A percentile compares a stretch with the other conserved stretches of the same genome.
These are phyloP conservation scores for Drosophila setifemur DNA, from an alignment of 1,140 invertebrate genomes.

Conservation along the genomic window DNA sequence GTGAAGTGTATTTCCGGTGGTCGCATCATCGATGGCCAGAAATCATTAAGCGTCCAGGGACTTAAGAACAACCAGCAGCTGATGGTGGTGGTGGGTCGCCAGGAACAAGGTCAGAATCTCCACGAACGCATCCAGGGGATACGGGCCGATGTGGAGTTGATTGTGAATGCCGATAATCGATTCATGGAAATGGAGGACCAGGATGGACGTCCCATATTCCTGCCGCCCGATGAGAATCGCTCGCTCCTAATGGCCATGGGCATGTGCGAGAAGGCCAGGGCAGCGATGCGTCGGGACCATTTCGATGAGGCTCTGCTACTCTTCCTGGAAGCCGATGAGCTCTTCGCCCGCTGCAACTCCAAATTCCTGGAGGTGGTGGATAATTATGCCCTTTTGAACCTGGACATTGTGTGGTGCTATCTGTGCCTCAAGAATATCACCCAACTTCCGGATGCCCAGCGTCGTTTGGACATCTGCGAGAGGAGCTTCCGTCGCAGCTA, in stretches of 20 bases:
- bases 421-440: constrained; percentile 87
- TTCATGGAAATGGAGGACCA: constrained; percentile 88
- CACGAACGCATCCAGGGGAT: constrained; percentile 68
- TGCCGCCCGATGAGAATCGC: constrained; percentile 87
- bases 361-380: constrained; percentile 87
- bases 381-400: constrained; percentile 90
- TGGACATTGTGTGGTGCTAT: constrained; percentile 94
- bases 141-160: constrained; percentile 63
- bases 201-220: constrained; percentile 86
- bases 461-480: constrained; percentile 87
- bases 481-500: constrained; percentile 87
- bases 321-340: constrained; percentile 89
- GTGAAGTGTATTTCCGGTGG: constrained; percentile 88
- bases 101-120: constrained; percentile 21
- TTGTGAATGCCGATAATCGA: constrained; percentile 53
- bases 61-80: constrained; percentile 87
- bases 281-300: constrained; percentile 86
- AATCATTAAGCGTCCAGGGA: constrained; percentile 83
- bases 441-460: constrained; percentile 88
- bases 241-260: constrained; percentile 89
- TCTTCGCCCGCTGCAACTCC: constrained; percentile 88
- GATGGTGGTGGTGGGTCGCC: constrained; percentile 85
- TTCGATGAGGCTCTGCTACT: constrained; percentile 88
- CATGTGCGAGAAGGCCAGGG: constrained; percentile 89
- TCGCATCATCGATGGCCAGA: constrained; percentile 84